A percentile compares a stretch with the other conserved stretches of the same genome.
These are phyloP conservation scores for Dugesia japonica DNA, from an alignment of 2,888 invertebrate genomes.

Conservation along the genomic window DNA sequence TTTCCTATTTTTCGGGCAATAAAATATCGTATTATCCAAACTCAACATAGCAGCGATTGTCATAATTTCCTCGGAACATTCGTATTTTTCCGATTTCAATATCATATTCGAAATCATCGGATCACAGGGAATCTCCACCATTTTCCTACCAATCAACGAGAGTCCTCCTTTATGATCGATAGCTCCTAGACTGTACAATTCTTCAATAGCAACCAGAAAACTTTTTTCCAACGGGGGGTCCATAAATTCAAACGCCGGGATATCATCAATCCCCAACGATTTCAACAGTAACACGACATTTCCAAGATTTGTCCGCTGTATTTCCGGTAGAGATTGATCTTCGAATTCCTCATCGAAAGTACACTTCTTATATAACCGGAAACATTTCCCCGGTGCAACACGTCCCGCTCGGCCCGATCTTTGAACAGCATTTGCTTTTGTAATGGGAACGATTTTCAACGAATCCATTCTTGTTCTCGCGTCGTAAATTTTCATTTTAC, in stretches of 20 bases:
- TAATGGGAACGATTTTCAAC: slow-evolving; percentile 78
- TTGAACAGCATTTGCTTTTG: slow-evolving; percentile 85
- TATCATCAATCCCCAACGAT: slow-evolving; percentile 53
- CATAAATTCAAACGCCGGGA: not conserved
- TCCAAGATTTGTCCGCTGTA: slow-evolving; percentile 85
- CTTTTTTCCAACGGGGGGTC: not conserved
- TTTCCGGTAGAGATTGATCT: slow-evolving; percentile 91
- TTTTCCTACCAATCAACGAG: not conserved
- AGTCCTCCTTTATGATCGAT: not conserved
- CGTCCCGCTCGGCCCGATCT: slow-evolving; percentile 78
- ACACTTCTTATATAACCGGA: slow-evolving; percentile 91
- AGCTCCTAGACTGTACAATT: not conserved
- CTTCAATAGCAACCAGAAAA: not conserved
- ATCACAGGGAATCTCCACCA: not conserved
- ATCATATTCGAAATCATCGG: not conserved
- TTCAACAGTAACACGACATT: slow-evolving; percentile 91
- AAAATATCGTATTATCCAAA: slow-evolving; percentile 79
- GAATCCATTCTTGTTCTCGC: slow-evolving; percentile 96
- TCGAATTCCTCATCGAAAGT: slow-evolving; percentile 93
- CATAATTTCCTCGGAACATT: slow-evolving; percentile 88
- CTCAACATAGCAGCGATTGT: slow-evolving; percentile 92
- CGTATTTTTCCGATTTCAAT: not conserved
- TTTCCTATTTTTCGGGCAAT: slow-evolving; percentile 92
- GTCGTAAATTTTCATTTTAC: slow-evolving; percentile 92
- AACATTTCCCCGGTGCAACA: slow-evolving; percentile 84